Evolutionary conservation across 2,888 invertebrate species (phyloP), one percentile per base, ranked within the genome.

Genomic region (Pristionchus mayeri): DNA sequence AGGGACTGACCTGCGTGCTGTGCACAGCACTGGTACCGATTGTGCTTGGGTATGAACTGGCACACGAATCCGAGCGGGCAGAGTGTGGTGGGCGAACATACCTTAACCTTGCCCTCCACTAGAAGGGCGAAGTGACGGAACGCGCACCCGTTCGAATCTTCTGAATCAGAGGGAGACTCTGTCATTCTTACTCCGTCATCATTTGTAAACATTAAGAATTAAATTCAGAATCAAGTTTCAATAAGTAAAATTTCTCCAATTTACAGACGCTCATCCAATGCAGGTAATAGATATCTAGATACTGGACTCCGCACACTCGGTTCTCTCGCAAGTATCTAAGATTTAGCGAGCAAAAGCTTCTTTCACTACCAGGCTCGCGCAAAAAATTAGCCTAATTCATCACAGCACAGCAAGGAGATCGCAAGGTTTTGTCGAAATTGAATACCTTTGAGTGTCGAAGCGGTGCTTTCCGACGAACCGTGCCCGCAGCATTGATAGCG

Each of bases 21-120:
- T 30, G 89, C 90, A 79, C 90, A 90, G 75, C 90, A 90, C 85
- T 90, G 90, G 85, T 89, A 90, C 79, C 88, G 87, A 24, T 78
- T 86, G 30, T 88, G 87, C 34, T 87, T 88, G 11, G 88, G 76
- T 3, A 87, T 87, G 67, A 90, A 90, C 83, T 90, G 90, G 81
- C 90, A 90, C 86, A 87, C 88, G 86, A 89, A 90, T 27, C 90
- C 90, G 34, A 54, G 86, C 0, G 90, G 90, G 60, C 90, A 90
- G 30, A 84, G 40, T 13, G 27, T 34, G 4, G 82, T 63, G 3
- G 82, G 82, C 6, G 82, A 82, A 30, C 82, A 82, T 2, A 82
- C 24, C 1, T 63, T 40, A 16, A 63, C n/a, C 63, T 63, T 60
- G 24, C 30, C 48, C 16, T 34, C 67, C 27, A 44, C 82, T 11